Percentiles rank a stretch among this genome's conserved stretches.
Conservation (phyloP, 2,113 vertebrate species). For the Thomomys bottae region DNA sequence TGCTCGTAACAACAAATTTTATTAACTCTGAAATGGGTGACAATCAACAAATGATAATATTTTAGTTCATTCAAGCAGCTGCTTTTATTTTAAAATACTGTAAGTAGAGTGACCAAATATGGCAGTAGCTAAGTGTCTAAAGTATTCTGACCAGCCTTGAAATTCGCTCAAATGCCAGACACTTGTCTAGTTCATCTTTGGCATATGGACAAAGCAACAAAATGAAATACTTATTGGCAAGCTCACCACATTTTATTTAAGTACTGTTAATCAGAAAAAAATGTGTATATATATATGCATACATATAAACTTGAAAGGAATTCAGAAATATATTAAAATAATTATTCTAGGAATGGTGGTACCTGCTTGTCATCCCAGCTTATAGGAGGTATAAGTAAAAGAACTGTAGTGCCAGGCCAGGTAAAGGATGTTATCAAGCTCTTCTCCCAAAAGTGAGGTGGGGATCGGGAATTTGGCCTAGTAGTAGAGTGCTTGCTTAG, state of each 20-base stretch:
- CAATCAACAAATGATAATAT: constrained; percentile 7
- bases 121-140: not conserved
- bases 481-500: no score
- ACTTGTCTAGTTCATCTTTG: not conserved
- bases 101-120: not conserved
- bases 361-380: no score
- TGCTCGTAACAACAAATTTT: not conserved
- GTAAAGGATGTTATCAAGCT: no score
- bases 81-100: constrained; percentile 42
- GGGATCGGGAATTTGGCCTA: no score
- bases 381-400: no score
- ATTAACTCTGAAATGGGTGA: not conserved
- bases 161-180: not conserved
- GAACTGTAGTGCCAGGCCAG: no score
- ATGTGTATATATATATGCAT: not conserved
- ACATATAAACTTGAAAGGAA: not conserved
- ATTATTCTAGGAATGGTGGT: no score
- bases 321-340: not conserved
- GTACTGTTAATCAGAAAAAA: not conserved
- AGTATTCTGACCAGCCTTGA: not conserved
- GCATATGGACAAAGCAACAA: not conserved
- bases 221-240: not conserved
- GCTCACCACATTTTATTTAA: not conserved
- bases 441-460: no score
- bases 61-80: not conserved